Base-by-base conservation (phyloP, 1,140 invertebrate genomes). In the Metopolophium dirhodum region DNA sequence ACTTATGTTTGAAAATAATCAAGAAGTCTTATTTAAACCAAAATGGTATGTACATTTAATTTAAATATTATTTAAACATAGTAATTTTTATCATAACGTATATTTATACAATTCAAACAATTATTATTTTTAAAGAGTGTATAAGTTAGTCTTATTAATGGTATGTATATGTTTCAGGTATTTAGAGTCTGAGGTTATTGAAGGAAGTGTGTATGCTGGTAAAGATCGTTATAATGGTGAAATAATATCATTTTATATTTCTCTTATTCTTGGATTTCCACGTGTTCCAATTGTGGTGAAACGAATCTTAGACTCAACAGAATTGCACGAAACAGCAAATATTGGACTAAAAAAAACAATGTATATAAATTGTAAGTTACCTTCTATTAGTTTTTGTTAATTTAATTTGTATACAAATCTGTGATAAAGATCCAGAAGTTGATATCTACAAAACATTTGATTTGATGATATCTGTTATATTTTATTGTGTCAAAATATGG, bases 171-270 rank as follows among this genome's bases (percentile, higher is more conserved):
- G 35, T 94, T 94, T 22, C 94, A 96, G 96, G 97, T 99, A 98
- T 95, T 95, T 96, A 18, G 96, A 97, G 94, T 96, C 97, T 93
- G 96, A 97, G 94, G 95, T 98, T 14, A 96, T 99, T 88, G 96
- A 96, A 94, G 98, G 98, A 7, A 96, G 96, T 68, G 97, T 98
- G 22, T 99, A 98, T 96, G 96, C 96, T 87, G 98, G 98, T 35
- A 98, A 97, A 95, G 98, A 99, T 95, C 96, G 98, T 23, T 98
- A 99, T 95, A 98, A 98, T 95, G 98, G 98, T n/a, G 98, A 99
- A 96, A 97, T 99, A n/a, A 97, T 98, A 94, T 97, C 97, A n/a
- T 99, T 99, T 95, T 98, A 99, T 95, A 96, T 99, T 94, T 97
- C 97, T 88, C 96, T 97, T 91, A 95, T 99, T 41, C 95, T 99